A percentile compares a stretch with the other conserved stretches of the same genome.
phyloP scores from a whole-genome alignment of 2,797 vertebrate species.

The Macroramphosus scolopax region DNA sequence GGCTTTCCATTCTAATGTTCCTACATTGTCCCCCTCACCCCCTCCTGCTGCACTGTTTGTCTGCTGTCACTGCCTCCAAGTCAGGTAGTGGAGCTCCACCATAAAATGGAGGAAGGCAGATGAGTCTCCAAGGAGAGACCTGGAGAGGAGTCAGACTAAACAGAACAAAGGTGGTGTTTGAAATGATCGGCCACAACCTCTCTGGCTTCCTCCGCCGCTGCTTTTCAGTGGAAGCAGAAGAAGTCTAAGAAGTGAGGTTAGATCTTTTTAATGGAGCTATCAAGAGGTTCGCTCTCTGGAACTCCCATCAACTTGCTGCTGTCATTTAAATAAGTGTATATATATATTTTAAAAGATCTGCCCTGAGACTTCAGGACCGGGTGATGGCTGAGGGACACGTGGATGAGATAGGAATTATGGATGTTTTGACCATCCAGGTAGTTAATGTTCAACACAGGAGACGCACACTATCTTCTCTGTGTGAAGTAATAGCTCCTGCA shows the following conservation, averaged over 20 bases:
- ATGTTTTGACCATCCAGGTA: slow-evolving; percentile 51
- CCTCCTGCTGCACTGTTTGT: slow-evolving; percentile 5
- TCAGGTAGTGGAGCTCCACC: slow-evolving; percentile 91
- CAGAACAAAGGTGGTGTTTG: slow-evolving; percentile 80
- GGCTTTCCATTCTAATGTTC: slow-evolving; percentile 12
- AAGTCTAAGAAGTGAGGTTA: slow-evolving; percentile 55
- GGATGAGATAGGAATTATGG: slow-evolving; percentile 63
- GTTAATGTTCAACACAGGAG: slow-evolving; percentile 76
- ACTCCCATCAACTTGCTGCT: slow-evolving; percentile 16
- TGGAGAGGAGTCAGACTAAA: slow-evolving; percentile 74
- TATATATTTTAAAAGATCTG: slow-evolving; percentile 18
- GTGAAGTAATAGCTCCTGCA: slow-evolving; percentile 40
- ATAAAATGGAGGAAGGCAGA: slow-evolving; percentile 98
- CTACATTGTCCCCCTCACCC: slow-evolving; percentile 4
- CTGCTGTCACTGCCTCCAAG: slow-evolving; percentile 78
- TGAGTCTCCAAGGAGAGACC: slow-evolving; percentile 80
- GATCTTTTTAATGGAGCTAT: slow-evolving; percentile 30
- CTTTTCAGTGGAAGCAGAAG: slow-evolving; percentile 52
- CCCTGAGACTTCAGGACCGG: slow-evolving; percentile 29
- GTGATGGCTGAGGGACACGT: slow-evolving; percentile 45
- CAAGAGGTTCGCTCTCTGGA: slow-evolving; percentile 30
- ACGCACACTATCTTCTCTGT: slow-evolving; percentile 10
- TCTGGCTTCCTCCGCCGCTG: slow-evolving; percentile 30
- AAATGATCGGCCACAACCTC: slow-evolving; percentile 38
- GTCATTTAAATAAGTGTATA: slow-evolving; percentile 19